phyloP scores from a whole-genome alignment of 2,888 invertebrate species.

The Leucoma salicis region DNA sequence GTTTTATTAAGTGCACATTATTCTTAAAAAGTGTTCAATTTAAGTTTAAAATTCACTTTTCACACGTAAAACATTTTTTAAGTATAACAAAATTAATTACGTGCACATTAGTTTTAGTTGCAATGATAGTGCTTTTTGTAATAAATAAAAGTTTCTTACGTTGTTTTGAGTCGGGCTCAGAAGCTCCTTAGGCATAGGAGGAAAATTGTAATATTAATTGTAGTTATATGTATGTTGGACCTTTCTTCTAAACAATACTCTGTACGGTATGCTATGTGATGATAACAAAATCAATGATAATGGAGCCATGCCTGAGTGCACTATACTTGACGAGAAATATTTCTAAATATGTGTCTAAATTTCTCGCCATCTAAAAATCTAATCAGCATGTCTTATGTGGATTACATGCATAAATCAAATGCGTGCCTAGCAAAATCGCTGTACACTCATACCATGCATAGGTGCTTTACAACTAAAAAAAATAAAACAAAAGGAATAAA shows the following conservation, averaged over 20 bases:
- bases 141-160: constrained; percentile 56
- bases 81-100: constrained; percentile 3
- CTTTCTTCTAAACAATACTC: constrained; percentile 37
- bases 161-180: constrained; percentile 65
- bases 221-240: constrained; percentile 67
- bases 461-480: constrained; percentile 67
- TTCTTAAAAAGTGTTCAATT: constrained; percentile 10
- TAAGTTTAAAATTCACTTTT: not conserved
- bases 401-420: constrained; percentile 36
- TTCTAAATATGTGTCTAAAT: not conserved
- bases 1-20: constrained; percentile 16
- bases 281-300: constrained; percentile 10
- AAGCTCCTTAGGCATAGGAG: constrained; percentile 62
- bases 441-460: constrained; percentile 54
- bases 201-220: constrained; percentile 40
- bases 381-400: constrained; percentile 13
- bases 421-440: constrained; percentile 44
- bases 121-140: constrained; percentile 36
- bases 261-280: constrained; percentile 15
- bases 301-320: not conserved
- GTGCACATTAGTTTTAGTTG: constrained; percentile 26
- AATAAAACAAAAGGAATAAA: constrained; percentile 69
- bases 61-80: constrained; percentile 11
- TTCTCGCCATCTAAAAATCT: constrained; percentile 12
- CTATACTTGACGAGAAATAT: not conserved